Evolutionary conservation across 2,113 vertebrate genomes (phyloP).

Genomic region (Bos indicus): DNA sequence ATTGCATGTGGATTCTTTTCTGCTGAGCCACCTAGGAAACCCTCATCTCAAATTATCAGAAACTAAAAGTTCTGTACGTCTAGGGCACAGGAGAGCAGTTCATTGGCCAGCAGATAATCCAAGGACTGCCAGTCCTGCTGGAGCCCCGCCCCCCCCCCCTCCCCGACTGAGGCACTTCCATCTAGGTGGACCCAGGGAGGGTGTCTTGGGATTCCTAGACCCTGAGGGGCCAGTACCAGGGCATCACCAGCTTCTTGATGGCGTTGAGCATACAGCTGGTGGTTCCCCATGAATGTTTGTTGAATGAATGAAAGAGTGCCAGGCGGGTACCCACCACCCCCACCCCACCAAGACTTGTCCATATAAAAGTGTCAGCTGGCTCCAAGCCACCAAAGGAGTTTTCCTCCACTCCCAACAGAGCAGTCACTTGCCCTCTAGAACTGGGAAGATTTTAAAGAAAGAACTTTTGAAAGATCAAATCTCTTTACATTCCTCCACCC

Average conservation of each 20-base stretch:
- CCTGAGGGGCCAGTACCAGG: not conserved
- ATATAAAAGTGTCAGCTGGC: not conserved
- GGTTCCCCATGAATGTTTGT: not conserved
- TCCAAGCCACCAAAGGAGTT: not conserved
- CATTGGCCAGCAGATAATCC: not conserved
- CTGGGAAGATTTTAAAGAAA: not conserved
- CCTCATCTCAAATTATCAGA: not conserved
- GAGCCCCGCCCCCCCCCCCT: too few relatives aligned
- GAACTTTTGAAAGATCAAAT: not conserved
- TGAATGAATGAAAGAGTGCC: not conserved
- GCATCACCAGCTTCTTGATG: not conserved
- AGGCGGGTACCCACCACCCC: not conserved
- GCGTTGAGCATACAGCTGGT: too few relatives aligned
- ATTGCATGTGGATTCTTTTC: not conserved
- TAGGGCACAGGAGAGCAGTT: not conserved
- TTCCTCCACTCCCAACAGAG: not conserved
- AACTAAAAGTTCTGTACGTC: not conserved
- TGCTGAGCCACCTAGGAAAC: not conserved
- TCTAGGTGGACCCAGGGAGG: accelerated
- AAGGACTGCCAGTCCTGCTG: not conserved
- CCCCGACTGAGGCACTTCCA: not conserved
- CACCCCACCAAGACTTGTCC: not conserved
- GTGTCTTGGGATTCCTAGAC: not conserved
- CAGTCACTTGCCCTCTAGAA: not conserved
- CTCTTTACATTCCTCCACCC: not conserved